Evolutionary conservation across 2,113 vertebrate species (phyloP), one percentile per base, ranked within the genome.

Genomic region (Daboia siamensis): DNA sequence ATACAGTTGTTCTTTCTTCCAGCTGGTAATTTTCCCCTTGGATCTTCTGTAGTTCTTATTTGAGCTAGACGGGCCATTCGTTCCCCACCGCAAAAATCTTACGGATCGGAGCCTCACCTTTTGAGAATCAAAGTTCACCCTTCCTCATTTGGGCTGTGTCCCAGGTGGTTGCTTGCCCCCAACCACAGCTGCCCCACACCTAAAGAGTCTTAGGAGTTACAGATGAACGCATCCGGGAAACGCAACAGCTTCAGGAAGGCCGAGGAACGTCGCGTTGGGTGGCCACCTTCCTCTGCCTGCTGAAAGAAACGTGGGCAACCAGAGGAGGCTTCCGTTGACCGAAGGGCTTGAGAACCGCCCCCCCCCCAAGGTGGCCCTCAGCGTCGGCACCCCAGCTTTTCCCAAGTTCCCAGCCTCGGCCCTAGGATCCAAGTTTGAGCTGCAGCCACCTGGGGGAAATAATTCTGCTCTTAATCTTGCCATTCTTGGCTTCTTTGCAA

Each of bases 401-500:
- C 69, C 69, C 33, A 44, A 44, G 3, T 80, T 80, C 74, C 44
- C 17, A 33, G 74, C 48, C 56, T 51, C 48, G 2, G 23, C 21
- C 12, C 44, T 7, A n/a, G n/a, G 20, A 91, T 6, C 51, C 1
- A 29, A 44, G 33, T 51, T 33, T n/a, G 26, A 84, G 46, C 39
- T 8, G 29, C 86, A 57, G 39, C 92, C 21, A 21, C 69, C 39
- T 39, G 55, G 55, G 88, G 55, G 5, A 52, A 55, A 26, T 21
- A 51, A n/a, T 54, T 69, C 51, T 6, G 13, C 33, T 86, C n/a
- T 12, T 44, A 64, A 90, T n/a, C 48, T 86, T 15, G 20, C 56
- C 12, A 21, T 48, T 12, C 88, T 61, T 86, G 74, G 88, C 46
- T 92, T 92, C 86, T 92, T 92, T 93, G 80, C 92, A 61, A 11